Conservation (phyloP, 1,140 invertebrate genomes). For the Dendrolimus punctatus region DNA sequence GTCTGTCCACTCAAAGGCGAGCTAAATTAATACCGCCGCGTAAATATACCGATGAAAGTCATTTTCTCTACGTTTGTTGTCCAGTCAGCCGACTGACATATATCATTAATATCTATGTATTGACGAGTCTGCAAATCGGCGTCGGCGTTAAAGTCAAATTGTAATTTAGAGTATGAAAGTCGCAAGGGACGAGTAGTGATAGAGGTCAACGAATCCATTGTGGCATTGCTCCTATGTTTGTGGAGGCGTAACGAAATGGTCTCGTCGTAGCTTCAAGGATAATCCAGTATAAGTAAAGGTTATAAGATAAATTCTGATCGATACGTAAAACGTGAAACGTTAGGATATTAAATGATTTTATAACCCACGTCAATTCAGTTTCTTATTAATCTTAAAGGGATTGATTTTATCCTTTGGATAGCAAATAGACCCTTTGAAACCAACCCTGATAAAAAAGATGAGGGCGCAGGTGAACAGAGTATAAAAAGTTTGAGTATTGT, state of each 20-base stretch:
- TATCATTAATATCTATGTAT: slow-evolving; percentile 8
- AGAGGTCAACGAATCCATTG: slow-evolving; percentile 57
- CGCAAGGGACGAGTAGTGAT: slow-evolving; percentile 30
- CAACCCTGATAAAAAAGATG: slow-evolving; percentile 6
- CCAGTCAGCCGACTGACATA: no score
- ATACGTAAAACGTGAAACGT: no score
- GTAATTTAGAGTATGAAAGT: slow-evolving; percentile 29
- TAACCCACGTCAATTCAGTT: no score
- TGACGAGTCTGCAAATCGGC: slow-evolving; percentile 24
- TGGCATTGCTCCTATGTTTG: slow-evolving; percentile 31
- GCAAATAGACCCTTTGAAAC: no score
- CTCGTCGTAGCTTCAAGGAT: slow-evolving; percentile 42
- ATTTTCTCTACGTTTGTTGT: slow-evolving; percentile 19
- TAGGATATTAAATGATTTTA: no score
- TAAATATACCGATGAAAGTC: slow-evolving; percentile 22
- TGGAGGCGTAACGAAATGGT: slow-evolving; percentile 50
- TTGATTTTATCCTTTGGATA: no score
- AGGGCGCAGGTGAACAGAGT: slow-evolving; percentile 51
- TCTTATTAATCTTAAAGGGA: no score
- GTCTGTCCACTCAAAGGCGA: slow-evolving; percentile 43
- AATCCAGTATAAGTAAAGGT: slow-evolving; percentile 33
- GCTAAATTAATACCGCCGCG: slow-evolving; percentile 41
- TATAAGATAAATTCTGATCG: slow-evolving; percentile 26
- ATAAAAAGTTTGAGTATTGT: no score
- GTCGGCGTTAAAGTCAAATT: slow-evolving; percentile 36